Conservation (phyloP, 2,888 invertebrate genomes). For the Mythimna lalbum region DNA sequence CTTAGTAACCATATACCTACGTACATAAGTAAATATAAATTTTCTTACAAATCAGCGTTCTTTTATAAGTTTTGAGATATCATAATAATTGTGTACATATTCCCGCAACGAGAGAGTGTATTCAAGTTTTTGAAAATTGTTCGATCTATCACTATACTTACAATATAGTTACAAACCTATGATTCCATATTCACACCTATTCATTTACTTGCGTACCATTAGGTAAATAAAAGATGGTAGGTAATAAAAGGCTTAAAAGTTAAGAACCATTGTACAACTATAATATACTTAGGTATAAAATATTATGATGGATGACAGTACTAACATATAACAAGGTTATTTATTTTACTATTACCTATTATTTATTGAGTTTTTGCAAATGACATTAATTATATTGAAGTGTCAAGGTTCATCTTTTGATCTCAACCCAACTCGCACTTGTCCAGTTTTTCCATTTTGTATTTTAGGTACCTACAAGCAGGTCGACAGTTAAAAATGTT, state of each 20-base stretch:
- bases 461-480: slow-evolving; percentile 3
- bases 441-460: slow-evolving; percentile 9
- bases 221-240: neutral
- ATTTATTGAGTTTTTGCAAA: neutral
- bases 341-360: neutral
- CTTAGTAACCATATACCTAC: neutral
- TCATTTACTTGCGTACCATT: neutral
- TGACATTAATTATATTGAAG: neutral
- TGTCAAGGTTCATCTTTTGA: neutral
- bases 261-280: neutral
- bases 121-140: neutral
- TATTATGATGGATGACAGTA: neutral
- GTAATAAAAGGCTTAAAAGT: slow-evolving; percentile 1
- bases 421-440: neutral
- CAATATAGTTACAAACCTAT: neutral
- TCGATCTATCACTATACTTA: neutral
- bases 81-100: neutral
- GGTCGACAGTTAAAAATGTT: neutral
- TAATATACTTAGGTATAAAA: neutral
- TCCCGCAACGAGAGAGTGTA: neutral
- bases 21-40: neutral
- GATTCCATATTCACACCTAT: neutral
- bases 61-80: neutral
- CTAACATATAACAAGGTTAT: neutral
- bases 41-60: neutral